A percentile compares a stretch with the other conserved stretches of the same genome.
phyloP scores from a whole-genome alignment of 2,797 vertebrate genomes.

The Botia kubotai region DNA sequence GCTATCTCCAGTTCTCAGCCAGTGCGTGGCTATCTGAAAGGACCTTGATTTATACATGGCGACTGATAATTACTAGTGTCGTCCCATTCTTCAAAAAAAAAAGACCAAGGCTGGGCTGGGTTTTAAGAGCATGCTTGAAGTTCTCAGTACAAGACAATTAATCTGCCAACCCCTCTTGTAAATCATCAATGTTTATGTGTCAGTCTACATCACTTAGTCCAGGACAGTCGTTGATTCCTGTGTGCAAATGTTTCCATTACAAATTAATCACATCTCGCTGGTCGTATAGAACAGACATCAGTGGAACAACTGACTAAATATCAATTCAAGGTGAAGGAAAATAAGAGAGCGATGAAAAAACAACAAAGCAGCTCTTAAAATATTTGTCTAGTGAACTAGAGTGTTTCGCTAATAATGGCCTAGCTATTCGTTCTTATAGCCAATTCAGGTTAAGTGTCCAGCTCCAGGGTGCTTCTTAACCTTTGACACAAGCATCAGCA shows the following conservation, averaged over 20 bases:
- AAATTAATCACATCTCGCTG: conserved; percentile 40
- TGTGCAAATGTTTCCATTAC: conserved; percentile 50
- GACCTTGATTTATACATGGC: conserved; percentile 69
- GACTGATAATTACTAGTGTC: conserved; percentile 67
- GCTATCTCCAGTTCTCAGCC: conserved; percentile 3
- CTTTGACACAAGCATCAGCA: conserved; percentile 48
- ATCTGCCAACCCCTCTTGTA: conserved; percentile 68
- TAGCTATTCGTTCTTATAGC: conserved; percentile 16
- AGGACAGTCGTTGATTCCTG: conserved; percentile 35
- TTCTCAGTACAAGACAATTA: conserved; percentile 69
- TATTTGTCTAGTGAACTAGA: neutral
- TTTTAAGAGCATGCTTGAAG: conserved; percentile 57
- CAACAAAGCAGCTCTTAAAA: neutral
- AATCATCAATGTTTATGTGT: conserved; percentile 37
- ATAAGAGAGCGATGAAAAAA: neutral
- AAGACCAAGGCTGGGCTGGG: conserved; percentile 3
- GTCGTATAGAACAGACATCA: neutral
- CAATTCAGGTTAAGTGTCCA: conserved; percentile 44
- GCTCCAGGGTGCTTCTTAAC: conserved; percentile 51
- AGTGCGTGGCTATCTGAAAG: conserved; percentile 16
- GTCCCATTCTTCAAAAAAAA: conserved; percentile 62
- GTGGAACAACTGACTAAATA: conserved; percentile 21
- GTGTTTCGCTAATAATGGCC: conserved; percentile 2
- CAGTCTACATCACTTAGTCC: conserved; percentile 26
- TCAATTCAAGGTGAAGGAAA: neutral